Percentiles rank a stretch among this genome's conserved stretches.
phyloP scores from a whole-genome alignment of 2,888 invertebrate genomes.

The Torymus tubicola region DNA sequence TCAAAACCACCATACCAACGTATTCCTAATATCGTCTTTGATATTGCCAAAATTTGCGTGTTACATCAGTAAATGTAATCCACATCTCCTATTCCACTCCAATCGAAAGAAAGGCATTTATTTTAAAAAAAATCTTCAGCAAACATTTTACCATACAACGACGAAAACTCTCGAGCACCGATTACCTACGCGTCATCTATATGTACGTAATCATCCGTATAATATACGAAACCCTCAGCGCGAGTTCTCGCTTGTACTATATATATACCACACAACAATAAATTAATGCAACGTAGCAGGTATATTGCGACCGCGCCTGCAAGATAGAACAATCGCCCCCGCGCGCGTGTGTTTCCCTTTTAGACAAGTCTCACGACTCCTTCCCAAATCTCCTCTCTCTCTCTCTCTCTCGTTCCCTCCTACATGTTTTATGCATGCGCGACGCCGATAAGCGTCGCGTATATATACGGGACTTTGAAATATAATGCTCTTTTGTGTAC shows the following conservation, averaged over 20 bases:
- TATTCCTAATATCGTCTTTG: too few species aligned
- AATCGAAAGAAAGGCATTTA: too few species aligned
- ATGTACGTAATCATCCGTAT: not conserved
- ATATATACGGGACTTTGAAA: constrained; percentile 5
- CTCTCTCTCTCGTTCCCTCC: not conserved
- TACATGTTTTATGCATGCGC: constrained; percentile 32
- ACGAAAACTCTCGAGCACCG: constrained; percentile 32
- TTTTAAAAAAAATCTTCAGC: too few species aligned
- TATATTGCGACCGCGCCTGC: constrained; percentile 19
- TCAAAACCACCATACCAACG: too few species aligned
- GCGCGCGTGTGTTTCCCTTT: constrained; percentile 26
- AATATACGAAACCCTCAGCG: not conserved
- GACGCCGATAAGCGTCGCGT: constrained; percentile 2
- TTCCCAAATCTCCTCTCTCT: constrained; percentile 12
- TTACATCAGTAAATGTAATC: too few species aligned
- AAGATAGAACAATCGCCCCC: constrained; percentile 35
- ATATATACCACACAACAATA: constrained; percentile 23
- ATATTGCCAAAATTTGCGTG: too few species aligned
- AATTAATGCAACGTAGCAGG: constrained; percentile 21
- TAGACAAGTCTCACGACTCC: constrained; percentile 39
- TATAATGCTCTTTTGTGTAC: not conserved
- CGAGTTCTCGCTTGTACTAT: not conserved
- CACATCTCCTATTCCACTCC: too few species aligned
- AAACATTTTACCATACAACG: not conserved
- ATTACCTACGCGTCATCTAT: not conserved